Conservation (phyloP, 92 coral and sea anemone species). For the Porites lobata region DNA sequence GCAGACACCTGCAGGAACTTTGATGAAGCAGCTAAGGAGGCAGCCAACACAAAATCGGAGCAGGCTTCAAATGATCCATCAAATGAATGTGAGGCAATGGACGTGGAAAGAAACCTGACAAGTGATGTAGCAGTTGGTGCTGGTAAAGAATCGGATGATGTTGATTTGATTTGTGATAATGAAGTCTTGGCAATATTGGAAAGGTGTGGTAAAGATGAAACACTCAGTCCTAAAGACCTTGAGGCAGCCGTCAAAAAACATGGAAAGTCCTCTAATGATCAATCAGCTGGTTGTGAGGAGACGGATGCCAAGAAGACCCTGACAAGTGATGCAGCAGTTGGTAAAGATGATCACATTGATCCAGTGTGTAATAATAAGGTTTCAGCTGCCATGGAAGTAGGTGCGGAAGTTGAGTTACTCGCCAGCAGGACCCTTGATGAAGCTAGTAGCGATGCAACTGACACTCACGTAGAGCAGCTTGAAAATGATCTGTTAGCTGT, state of each 20-base stretch:
- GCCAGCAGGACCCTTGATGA: background rate
- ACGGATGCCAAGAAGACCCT: background rate
- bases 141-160: background rate
- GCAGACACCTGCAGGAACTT: background rate
- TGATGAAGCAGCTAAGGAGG: background rate
- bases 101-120: background rate
- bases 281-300: background rate
- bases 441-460: background rate
- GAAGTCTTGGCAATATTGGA: conserved; percentile 22
- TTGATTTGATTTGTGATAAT: conserved; percentile 25
- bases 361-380: conserved; percentile 26
- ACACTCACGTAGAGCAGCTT: too few relatives aligned
- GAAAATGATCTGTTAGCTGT: too few relatives aligned
- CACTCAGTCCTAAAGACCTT: background rate
- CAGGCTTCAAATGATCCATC: background rate
- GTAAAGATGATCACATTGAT: background rate
- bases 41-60: background rate
- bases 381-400: conserved; percentile 1
- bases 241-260: background rate
- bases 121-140: background rate
- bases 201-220: background rate
- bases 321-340: background rate
- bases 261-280: background rate
- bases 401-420: background rate
- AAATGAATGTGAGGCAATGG: background rate